Base-by-base conservation (phyloP, 2,888 invertebrate species). In the Campoletis raptor region DNA sequence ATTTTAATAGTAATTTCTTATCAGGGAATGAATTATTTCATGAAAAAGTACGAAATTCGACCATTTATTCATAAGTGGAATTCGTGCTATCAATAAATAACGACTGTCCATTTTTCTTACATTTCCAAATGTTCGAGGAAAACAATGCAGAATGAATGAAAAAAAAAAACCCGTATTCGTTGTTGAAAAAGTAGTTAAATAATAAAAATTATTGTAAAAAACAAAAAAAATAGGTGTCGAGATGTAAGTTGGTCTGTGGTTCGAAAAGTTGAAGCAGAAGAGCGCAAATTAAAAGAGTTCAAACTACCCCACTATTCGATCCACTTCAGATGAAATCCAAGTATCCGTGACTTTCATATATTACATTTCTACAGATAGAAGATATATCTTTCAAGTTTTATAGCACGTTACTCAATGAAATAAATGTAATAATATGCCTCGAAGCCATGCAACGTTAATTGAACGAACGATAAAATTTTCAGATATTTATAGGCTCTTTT, bases 401-500 rank as follows among this genome's bases (percentile, higher is more conserved):
- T 73, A 12, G 12, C 9, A 21, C 5, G 37, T 73, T 54, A 40
- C 73, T 54, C 21, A 73, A 73, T 73, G 36, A 61, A 64, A 64
- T 45, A 15, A 76, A 64, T 76, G 7, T 45, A 64, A n/a, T 30
- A 45, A 76, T n/a, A 36, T 24, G 37, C 37, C 9, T n/a, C 30
- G 30, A 5, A 30, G 1, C n/a, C 0, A 30, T 30, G 30, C 30
- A 36, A 52, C 21, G 21, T 37, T 57, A 57, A 21, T 21, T 42
- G 21, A 40, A 40, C 40, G 15, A 40, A 24, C 7, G 40, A 21
- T 18, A 45, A 76, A 45, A 42, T 15, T 1, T 42, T 18, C 18
- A 42, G 61, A 76, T 42, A 64, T 24, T 42, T 15, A 36, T 74
- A 45, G 15, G 4, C 12, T 77, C 21, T 21, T 54, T 30, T 36